Percentiles rank a stretch among this genome's conserved stretches.
These are phyloP conservation scores for Caenorhabditis brenneri DNA, from an alignment of 1,140 invertebrate genomes.

Conservation along the genomic window DNA sequence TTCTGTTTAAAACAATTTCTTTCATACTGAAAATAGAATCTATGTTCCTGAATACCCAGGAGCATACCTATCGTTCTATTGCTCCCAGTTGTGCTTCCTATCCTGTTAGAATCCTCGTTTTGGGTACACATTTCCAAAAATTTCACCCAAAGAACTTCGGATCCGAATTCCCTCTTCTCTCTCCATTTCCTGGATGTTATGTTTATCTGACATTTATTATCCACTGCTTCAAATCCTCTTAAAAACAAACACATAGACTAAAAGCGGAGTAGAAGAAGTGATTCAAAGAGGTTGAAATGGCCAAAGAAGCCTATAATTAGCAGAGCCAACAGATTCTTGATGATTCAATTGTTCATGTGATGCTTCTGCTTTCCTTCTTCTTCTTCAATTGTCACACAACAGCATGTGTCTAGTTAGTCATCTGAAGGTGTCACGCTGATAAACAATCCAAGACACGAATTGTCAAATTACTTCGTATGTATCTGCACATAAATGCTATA, in stretches of 20 bases:
- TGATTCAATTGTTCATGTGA: conserved; percentile 34
- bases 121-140: too few relatives aligned
- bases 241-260: neutral
- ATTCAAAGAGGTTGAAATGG: neutral
- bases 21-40: too few relatives aligned
- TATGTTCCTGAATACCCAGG: too few relatives aligned
- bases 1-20: too few relatives aligned
- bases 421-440: conserved; percentile 5
- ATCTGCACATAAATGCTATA: neutral
- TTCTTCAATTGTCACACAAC: neutral
- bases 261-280: neutral
- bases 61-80: too few relatives aligned
- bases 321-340: neutral
- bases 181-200: neutral
- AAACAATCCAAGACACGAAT: neutral
- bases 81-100: too few relatives aligned
- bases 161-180: neutral
- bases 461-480: neutral
- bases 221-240: neutral
- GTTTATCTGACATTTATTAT: neutral
- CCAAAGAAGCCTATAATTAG: conserved; percentile 14
- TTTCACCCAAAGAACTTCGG: neutral
- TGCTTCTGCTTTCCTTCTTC: neutral
- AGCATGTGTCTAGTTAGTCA: conserved; percentile 6
- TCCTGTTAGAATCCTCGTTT: too few relatives aligned